Evolutionary conservation across 2,888 invertebrate species (phyloP), one percentile per base, ranked within the genome.

Genomic region (Arrhopalites spinosus): DNA sequence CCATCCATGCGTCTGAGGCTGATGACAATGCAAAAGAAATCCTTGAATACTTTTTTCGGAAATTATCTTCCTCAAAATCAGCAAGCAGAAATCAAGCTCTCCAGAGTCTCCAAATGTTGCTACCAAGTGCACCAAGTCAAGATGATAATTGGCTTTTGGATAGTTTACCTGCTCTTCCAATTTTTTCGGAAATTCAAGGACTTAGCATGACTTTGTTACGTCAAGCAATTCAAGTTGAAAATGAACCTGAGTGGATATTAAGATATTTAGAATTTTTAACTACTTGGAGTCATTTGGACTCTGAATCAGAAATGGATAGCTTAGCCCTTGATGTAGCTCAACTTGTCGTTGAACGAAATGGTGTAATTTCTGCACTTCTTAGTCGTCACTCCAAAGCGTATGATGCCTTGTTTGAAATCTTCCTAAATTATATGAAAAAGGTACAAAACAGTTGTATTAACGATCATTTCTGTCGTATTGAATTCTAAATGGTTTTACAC

Each of bases 181-280:
- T 95, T 85, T 96, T 97, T 87, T 86, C 87, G 17, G 88, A 89
- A 2, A 90, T 93, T 11, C 77, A 80, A 56, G 77, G 86, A 86
- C 74, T 74, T 17, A 77, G 83, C 7, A 72, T 79, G 1, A 8
- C 73, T 1, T 92, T 92, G 63, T 85, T 96, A n/a, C 88, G 94
- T 5, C 91, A 93, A 80, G 96, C 96, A 0, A 93, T 95, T 84
- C 92, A 93, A 84, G 93, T 95, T 75, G 97, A 98, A 87, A 96
- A 95, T 83, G 91, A 82, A 43, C 81, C 82, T 2, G 75, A 76
- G 17, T 78, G 80, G 76, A 75, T 82, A 20, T 70, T 75, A 13
- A 77, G 78, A 1, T 82, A 82, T 59, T 61, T 82, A 30, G 81
- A 81, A 29, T 82, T 79, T 68, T 66, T 82, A 2, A 79, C 78